Evolutionary conservation across 2,888 invertebrate genomes (phyloP).

Genomic region (Hecatera dysodea): DNA sequence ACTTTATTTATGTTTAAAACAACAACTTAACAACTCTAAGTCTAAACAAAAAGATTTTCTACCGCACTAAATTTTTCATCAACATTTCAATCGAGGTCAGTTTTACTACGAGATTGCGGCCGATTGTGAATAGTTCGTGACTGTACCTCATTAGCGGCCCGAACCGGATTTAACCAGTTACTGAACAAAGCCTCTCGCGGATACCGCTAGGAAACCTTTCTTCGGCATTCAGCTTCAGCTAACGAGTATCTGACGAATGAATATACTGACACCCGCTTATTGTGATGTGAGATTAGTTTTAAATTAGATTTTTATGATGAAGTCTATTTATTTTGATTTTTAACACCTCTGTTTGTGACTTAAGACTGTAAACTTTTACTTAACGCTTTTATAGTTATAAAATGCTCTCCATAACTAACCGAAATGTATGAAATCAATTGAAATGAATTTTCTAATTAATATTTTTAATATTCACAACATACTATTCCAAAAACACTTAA

Average conservation of each 20-base stretch:
- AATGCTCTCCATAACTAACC: no score
- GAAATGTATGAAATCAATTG: neutral
- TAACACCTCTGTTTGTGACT: neutral
- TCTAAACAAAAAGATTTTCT: conserved; percentile 24
- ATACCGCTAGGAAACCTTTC: conserved; percentile 78
- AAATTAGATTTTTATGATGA: conserved; percentile 54
- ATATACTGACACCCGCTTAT: conserved; percentile 63
- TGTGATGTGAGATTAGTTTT: conserved; percentile 50
- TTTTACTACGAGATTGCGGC: conserved; percentile 66
- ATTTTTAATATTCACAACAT: no score
- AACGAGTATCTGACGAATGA: conserved; percentile 78
- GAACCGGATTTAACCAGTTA: conserved; percentile 81
- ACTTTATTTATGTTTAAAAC: neutral
- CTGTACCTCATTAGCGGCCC: conserved; percentile 82
- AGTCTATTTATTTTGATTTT: neutral
- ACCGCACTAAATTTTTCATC: conserved; percentile 27
- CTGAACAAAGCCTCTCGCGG: conserved; percentile 80
- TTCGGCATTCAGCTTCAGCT: conserved; percentile 73
- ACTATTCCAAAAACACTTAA: no score
- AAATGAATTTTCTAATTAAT: neutral
- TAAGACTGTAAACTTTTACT: neutral
- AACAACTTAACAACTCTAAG: conserved; percentile 10
- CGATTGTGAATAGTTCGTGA: conserved; percentile 75
- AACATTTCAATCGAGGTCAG: conserved; percentile 64
- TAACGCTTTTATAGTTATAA: neutral